Evolutionary conservation across 2,888 invertebrate genomes (phyloP).

Genomic region (Antitype chi): DNA sequence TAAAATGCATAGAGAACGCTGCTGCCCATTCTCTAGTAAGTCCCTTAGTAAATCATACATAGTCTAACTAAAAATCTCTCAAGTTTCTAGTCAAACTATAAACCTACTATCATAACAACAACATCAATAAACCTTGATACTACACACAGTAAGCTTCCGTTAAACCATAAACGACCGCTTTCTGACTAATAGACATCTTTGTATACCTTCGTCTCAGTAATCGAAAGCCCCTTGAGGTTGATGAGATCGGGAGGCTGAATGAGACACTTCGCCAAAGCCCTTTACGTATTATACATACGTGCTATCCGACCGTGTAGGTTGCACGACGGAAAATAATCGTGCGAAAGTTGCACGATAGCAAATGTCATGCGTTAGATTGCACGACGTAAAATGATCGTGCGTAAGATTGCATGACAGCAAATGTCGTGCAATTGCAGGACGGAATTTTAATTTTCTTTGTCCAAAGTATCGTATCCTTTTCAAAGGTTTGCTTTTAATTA

Average conservation of each 20-base stretch:
- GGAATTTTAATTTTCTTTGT: too few relatives aligned
- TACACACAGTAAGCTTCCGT: neutral
- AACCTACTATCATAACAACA: neutral
- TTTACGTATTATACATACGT: neutral
- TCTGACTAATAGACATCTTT: conserved; percentile 22
- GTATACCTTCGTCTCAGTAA: conserved; percentile 48
- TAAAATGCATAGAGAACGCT: too few relatives aligned
- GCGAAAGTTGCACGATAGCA: neutral
- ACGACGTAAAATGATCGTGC: too few relatives aligned
- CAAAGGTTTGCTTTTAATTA: too few relatives aligned
- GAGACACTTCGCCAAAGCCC: conserved; percentile 18
- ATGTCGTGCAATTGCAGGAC: too few relatives aligned
- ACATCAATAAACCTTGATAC: neutral
- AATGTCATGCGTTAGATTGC: too few relatives aligned
- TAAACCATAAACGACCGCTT: conserved; percentile 19
- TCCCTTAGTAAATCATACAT: too few relatives aligned
- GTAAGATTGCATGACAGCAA: too few relatives aligned
- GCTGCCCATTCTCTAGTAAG: too few relatives aligned
- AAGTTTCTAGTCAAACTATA: neutral
- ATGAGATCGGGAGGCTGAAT: conserved; percentile 41
- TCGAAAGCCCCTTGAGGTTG: conserved; percentile 41
- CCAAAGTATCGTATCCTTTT: too few relatives aligned
- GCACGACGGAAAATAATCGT: neutral
- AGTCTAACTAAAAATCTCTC: neutral
- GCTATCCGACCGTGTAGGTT: neutral